Percentiles rank a stretch among this genome's conserved stretches.
Evolutionary conservation across 2,113 vertebrate genomes (phyloP).

Genomic region (Scopus umbretta): DNA sequence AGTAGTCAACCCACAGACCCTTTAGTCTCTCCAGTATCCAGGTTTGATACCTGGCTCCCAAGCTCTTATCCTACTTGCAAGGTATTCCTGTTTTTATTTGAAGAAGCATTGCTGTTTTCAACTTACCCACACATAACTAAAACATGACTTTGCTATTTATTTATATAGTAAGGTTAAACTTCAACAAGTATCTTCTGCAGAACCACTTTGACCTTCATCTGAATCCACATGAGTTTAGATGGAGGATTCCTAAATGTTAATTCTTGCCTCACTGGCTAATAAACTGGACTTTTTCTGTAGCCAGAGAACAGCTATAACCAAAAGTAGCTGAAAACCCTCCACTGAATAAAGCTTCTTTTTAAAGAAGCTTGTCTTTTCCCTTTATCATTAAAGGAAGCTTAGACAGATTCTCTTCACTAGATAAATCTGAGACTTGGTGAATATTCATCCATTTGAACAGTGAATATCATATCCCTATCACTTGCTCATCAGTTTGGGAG

Average conservation of each 20-base stretch:
- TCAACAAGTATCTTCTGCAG: not conserved
- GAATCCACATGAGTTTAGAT: not conserved
- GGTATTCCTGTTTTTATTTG: not conserved
- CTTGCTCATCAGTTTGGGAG: not conserved
- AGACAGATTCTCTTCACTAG: not conserved
- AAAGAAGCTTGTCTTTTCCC: not conserved
- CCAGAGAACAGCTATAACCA: not conserved
- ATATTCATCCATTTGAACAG: not conserved
- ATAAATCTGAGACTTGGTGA: not conserved
- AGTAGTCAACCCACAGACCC: not conserved
- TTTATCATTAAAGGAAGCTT: not conserved
- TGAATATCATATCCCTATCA: not conserved
- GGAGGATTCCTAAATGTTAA: not conserved
- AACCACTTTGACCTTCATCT: not conserved
- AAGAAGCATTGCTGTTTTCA: not conserved
- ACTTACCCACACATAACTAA: not conserved
- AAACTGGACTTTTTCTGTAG: not conserved
- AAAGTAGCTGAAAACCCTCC: not conserved
- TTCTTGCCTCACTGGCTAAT: not conserved
- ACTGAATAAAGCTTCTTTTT: not conserved
- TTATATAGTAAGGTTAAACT: not conserved
- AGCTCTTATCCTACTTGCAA: not conserved
- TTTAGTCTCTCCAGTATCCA: not conserved
- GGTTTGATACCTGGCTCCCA: not conserved
- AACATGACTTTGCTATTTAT: not conserved